Evolutionary conservation across 1,140 invertebrate species (phyloP).

Genomic region (Lepidostoma basale): DNA sequence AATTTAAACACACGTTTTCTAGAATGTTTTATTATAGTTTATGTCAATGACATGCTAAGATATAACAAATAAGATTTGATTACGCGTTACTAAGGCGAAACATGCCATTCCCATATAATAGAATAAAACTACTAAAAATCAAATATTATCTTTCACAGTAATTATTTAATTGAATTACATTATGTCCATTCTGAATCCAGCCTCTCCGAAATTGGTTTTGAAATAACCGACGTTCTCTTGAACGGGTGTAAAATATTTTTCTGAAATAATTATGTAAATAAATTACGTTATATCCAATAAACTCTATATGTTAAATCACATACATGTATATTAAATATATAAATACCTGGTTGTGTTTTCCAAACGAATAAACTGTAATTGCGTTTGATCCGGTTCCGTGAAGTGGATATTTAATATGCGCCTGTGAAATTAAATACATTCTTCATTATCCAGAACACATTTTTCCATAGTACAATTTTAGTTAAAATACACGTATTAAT

Average conservation of each 20-base stretch:
- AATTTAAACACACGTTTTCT: too few relatives aligned
- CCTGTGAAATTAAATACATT: too few relatives aligned
- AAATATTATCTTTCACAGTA: too few relatives aligned
- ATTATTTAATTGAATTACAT: too few relatives aligned
- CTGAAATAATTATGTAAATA: conserved; percentile 46
- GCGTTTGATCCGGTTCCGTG: conserved; percentile 58
- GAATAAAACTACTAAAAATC: too few relatives aligned
- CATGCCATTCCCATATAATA: too few relatives aligned
- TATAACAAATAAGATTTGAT: too few relatives aligned
- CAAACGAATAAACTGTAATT: conserved; percentile 51
- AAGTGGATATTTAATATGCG: conserved; percentile 48
- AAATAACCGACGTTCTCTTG: conserved; percentile 53
- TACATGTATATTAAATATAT: background rate
- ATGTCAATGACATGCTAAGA: too few relatives aligned
- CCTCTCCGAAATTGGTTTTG: conserved; percentile 56
- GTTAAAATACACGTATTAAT: background rate
- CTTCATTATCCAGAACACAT: too few relatives aligned
- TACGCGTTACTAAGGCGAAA: too few relatives aligned
- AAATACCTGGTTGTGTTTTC: conserved; percentile 43
- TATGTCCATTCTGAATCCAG: conserved; percentile 53
- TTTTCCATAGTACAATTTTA: too few relatives aligned
- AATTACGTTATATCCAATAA: background rate
- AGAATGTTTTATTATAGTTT: too few relatives aligned
- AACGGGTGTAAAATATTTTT: conserved; percentile 58
- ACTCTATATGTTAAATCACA: background rate